Conservation (phyloP, 2,888 invertebrate genomes). For the Hermodice carunculata region DNA sequence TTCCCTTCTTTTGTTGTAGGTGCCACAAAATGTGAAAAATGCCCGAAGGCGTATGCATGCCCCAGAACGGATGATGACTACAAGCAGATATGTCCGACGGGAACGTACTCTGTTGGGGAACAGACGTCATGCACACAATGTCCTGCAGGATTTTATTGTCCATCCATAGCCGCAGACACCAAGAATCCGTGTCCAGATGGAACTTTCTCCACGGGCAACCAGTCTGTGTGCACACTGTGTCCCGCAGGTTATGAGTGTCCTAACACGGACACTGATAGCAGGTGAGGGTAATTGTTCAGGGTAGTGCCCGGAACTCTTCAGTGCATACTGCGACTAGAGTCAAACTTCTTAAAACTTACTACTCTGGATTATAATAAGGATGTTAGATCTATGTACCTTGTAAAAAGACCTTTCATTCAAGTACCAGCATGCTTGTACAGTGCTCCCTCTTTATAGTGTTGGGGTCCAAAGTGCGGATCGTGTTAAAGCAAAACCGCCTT, state of each 20-base stretch:
- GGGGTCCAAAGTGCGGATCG: no score
- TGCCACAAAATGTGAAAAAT: conserved; percentile 49
- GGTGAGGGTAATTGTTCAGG: no score
- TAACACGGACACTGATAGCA: conserved; percentile 41
- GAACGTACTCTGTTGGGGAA: conserved; percentile 56
- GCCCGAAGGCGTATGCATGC: conserved; percentile 60
- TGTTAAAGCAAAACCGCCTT: no score
- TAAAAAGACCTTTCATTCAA: no score
- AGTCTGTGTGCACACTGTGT: conserved; percentile 57
- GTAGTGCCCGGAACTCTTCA: no score
- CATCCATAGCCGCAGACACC: conserved; percentile 37
- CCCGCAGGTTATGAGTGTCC: conserved; percentile 61
- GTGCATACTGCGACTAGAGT: no score
- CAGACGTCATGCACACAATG: conserved; percentile 59
- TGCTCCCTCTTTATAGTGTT: no score
- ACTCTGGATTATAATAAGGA: no score
- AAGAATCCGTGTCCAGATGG: conserved; percentile 52
- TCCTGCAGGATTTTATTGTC: conserved; percentile 56
- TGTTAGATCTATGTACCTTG: no score
- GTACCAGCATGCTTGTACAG: no score
- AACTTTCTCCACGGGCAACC: conserved; percentile 56
- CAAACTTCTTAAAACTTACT: no score
- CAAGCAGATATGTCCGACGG: conserved; percentile 53
- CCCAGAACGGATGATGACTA: conserved; percentile 45
- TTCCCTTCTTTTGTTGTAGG: conserved; percentile 16